Base-by-base conservation (phyloP, 2,113 vertebrate species). In the Pollachius pollachius region DNA sequence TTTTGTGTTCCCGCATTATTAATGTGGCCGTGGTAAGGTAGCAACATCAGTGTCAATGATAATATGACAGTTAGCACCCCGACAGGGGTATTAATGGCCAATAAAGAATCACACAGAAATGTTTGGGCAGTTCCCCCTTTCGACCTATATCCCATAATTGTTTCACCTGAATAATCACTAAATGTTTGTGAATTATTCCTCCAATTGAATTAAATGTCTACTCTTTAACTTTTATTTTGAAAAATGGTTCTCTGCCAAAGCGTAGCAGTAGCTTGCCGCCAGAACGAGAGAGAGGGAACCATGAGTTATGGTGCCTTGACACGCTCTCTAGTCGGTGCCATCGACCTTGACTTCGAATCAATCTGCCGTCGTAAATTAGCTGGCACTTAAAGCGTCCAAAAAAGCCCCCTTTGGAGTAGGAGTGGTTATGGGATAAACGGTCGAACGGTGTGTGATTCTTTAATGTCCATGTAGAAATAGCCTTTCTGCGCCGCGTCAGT, bases 401-500 rank as follows among this genome's bases (percentile, higher is more conserved):
- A 21, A n/a, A 27, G 34, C 30, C 19, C 65, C 16, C 63, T 67
- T 16, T 54, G 66, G 56, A 58, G 75, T 65, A 21, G 27, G 65
- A 77, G 76, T 34, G 74, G 54, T 60, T 56, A 71, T 69, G 65
- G 70, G 73, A 76, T 66, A 74, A 68, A 15, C 78, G 74, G 77
- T 74, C 83, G 78, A 86, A 85, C 83, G 79, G 70, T 21, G 8
- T 64, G 66, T 82, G 85, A 87, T 89, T 90, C 88, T 84, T 82
- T 84, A 78, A 89, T 87, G 85, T 81, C 87, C 84, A 81, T 48
- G 67, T 64, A 69, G 72, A 72, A 86, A 85, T 73, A 75, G 82
- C 79, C 66, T 80, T 69, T 81, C 74, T 68, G 68, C 74, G 82
- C 62, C 70, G 76, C 80, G 71, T 78, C 71, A 72, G 71, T 78